Percentiles rank a stretch among this genome's conserved stretches.
Evolutionary conservation across 2,888 invertebrate species (phyloP).

Genomic region (Griposia aprilina): DNA sequence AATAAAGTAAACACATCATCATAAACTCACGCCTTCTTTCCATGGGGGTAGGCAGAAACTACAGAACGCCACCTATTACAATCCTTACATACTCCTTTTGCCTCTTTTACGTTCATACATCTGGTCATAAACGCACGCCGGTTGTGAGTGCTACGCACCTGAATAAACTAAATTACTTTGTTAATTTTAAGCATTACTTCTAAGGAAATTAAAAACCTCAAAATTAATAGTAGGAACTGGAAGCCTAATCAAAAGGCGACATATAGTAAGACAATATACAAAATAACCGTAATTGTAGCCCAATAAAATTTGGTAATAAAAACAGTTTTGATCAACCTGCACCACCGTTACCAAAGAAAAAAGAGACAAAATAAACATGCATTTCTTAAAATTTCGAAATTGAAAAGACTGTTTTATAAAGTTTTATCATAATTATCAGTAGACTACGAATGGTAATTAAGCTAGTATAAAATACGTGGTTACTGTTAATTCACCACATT

Average conservation of each 20-base stretch:
- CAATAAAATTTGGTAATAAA: neutral
- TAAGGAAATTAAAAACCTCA: neutral
- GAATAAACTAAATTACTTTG: too few relatives aligned
- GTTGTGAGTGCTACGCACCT: too few relatives aligned
- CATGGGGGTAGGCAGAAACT: too few relatives aligned
- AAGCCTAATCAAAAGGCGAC: neutral
- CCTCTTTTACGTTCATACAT: too few relatives aligned
- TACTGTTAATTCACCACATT: conserved; percentile 23
- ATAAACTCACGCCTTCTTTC: too few relatives aligned
- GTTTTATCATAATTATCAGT: conserved; percentile 40
- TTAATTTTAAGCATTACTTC: neutral
- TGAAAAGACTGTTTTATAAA: neutral
- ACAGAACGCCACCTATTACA: too few relatives aligned
- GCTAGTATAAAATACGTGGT: conserved; percentile 41
- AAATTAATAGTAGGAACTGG: neutral
- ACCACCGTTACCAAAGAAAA: neutral
- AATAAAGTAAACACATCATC: too few relatives aligned
- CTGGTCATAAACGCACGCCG: too few relatives aligned
- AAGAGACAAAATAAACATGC: neutral
- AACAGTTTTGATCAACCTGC: neutral
- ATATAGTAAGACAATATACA: neutral
- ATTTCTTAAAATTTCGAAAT: neutral
- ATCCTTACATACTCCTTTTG: too few relatives aligned
- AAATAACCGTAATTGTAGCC: neutral
- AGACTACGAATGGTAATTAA: conserved; percentile 35